phyloP scores from a whole-genome alignment of 2,888 invertebrate genomes.

The Plebejus argus region DNA sequence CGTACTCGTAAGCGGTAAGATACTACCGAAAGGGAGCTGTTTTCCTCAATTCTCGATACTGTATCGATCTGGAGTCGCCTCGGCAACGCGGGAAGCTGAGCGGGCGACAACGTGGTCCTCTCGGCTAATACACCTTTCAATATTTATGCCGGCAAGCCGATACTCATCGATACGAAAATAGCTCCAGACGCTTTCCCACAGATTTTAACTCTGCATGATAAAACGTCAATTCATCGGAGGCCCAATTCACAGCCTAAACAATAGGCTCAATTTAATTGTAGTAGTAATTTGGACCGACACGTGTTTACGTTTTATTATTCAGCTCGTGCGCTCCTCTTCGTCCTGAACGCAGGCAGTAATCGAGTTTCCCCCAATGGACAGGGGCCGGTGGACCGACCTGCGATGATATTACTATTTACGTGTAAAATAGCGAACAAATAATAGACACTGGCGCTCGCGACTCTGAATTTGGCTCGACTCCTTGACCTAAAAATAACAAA shows the following conservation, averaged over 20 bases:
- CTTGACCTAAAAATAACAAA: slow-evolving; percentile 74
- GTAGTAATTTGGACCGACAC: slow-evolving; percentile 8
- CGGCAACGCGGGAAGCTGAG: neutral
- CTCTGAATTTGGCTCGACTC: slow-evolving; percentile 52
- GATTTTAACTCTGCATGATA: neutral
- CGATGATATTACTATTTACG: neutral
- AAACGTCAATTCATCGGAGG: neutral
- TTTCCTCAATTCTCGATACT: neutral
- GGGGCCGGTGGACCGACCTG: neutral
- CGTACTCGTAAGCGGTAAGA: neutral
- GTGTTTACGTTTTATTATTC: neutral
- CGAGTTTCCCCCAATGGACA: neutral
- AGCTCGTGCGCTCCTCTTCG: neutral
- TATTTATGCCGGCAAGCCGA: neutral
- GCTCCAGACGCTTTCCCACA: neutral
- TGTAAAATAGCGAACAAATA: slow-evolving; percentile 6
- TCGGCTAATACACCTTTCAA: neutral
- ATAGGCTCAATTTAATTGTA: slow-evolving; percentile 1
- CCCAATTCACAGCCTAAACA: neutral
- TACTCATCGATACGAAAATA: neutral
- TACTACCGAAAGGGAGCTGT: neutral
- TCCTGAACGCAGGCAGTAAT: neutral
- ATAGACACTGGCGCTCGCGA: slow-evolving; percentile 38
- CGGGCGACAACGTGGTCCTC: neutral
- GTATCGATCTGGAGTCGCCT: neutral